Conservation (phyloP, 2,888 invertebrate genomes). For the Nomada ruficornis region DNA sequence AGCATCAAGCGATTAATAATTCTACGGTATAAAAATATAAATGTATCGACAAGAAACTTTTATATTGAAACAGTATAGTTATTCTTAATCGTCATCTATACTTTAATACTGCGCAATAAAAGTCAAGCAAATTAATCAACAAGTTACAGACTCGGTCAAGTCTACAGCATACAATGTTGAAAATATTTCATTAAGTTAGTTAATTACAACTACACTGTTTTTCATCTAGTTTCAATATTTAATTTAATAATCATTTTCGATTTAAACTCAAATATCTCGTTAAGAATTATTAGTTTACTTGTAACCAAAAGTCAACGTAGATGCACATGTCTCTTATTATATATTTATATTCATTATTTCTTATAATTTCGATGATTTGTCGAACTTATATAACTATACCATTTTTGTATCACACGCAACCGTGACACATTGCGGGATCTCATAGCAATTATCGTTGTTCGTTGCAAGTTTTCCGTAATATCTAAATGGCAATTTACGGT, state of each 20-base stretch:
- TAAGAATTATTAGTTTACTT: no score
- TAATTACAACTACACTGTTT: no score
- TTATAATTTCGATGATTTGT: background rate
- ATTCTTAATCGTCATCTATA: background rate
- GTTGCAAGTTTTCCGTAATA: background rate
- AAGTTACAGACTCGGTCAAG: no score
- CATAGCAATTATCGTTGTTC: conserved; percentile 50
- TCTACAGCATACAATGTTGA: no score
- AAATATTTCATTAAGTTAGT: no score
- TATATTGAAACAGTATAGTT: background rate
- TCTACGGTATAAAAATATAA: background rate
- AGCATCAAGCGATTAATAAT: background rate
- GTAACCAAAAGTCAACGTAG: no score
- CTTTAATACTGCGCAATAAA: no score
- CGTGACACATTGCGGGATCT: conserved; percentile 31
- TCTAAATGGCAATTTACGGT: conserved; percentile 17
- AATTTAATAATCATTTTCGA: no score
- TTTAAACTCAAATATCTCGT: no score
- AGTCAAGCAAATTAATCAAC: background rate
- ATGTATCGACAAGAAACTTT: background rate
- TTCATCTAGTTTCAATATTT: no score
- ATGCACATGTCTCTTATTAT: no score
- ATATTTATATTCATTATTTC: no score
- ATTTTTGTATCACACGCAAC: background rate
- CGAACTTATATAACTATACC: background rate